Evolutionary conservation across 2,888 invertebrate species (phyloP).

Genomic region (Andrena flavipes): DNA sequence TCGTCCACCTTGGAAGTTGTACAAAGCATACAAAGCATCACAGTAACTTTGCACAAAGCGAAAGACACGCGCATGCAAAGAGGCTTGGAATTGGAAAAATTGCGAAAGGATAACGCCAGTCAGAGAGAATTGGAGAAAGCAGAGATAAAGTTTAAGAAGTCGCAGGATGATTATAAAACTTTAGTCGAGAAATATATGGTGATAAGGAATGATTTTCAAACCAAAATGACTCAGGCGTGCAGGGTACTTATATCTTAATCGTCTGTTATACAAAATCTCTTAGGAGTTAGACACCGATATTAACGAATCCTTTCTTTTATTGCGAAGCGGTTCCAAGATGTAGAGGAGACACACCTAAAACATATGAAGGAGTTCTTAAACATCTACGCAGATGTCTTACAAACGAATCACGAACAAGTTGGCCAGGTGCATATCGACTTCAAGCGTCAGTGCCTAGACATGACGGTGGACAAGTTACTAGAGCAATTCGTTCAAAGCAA

Average conservation of each 20-base stretch:
- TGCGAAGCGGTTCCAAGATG: conserved; percentile 94
- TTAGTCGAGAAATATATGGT: conserved; percentile 96
- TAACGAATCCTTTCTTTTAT: conserved; percentile 64
- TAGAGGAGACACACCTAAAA: conserved; percentile 95
- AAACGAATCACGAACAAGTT: conserved; percentile 95
- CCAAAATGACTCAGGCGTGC: conserved; percentile 97
- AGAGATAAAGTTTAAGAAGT: conserved; percentile 95
- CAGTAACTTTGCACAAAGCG: conserved; percentile 94
- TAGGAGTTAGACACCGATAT: neutral
- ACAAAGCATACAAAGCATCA: conserved; percentile 94
- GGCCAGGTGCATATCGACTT: conserved; percentile 97
- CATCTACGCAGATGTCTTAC: conserved; percentile 94
- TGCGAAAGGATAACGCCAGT: conserved; percentile 95
- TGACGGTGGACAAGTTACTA: conserved; percentile 96
- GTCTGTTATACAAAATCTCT: conserved; percentile 51
- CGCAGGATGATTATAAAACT: conserved; percentile 97
- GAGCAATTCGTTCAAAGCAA: conserved; percentile 97
- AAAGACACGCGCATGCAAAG: conserved; percentile 96
- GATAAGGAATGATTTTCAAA: conserved; percentile 97
- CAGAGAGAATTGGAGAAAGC: conserved; percentile 97
- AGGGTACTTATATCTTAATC: conserved; percentile 86
- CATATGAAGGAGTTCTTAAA: conserved; percentile 98
- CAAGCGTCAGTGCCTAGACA: conserved; percentile 94
- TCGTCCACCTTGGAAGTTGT: conserved; percentile 96
- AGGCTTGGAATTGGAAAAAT: conserved; percentile 94